Percentiles rank a stretch among this genome's conserved stretches.
Conservation (phyloP, 1,140 invertebrate species). For the Hylaeus volcanicus region DNA sequence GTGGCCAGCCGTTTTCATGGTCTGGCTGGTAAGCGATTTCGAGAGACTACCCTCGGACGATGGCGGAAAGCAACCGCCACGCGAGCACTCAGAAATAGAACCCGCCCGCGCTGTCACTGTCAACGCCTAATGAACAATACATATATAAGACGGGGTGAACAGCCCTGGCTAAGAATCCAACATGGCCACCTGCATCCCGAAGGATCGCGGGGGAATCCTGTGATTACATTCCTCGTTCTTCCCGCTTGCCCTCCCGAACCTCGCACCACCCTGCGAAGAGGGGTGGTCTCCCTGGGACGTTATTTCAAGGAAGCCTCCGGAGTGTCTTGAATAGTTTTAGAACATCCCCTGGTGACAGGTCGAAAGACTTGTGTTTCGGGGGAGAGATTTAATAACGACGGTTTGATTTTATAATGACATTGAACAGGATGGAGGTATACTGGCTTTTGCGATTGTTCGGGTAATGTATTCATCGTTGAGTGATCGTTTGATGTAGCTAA, state of each 20-base stretch:
- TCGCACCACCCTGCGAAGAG: slow-evolving; percentile 42
- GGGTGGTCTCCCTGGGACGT: slow-evolving; percentile 41
- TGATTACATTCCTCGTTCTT: slow-evolving; percentile 72
- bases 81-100: slow-evolving; percentile 59
- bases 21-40: slow-evolving; percentile 51
- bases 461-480: too few relatives aligned
- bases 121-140: slow-evolving; percentile 75
- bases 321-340: slow-evolving; percentile 73
- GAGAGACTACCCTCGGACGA: slow-evolving; percentile 32
- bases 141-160: slow-evolving; percentile 61
- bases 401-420: background rate
- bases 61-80: background rate
- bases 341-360: slow-evolving; percentile 66
- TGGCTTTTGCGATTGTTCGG: too few relatives aligned
- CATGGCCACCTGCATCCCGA: slow-evolving; percentile 71
- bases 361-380: background rate
- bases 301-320: slow-evolving; percentile 65
- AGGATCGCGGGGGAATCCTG: slow-evolving; percentile 72
- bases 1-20: slow-evolving; percentile 55
- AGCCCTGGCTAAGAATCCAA: slow-evolving; percentile 71
- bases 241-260: slow-evolving; percentile 62
- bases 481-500: too few relatives aligned
- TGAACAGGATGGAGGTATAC: too few relatives aligned
- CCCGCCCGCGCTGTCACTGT: slow-evolving; percentile 66
- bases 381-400: slow-evolving; percentile 8